Percentiles rank a stretch among this genome's conserved stretches.
Conservation (phyloP, 2,113 vertebrate genomes). For the Petroica traversi region DNA sequence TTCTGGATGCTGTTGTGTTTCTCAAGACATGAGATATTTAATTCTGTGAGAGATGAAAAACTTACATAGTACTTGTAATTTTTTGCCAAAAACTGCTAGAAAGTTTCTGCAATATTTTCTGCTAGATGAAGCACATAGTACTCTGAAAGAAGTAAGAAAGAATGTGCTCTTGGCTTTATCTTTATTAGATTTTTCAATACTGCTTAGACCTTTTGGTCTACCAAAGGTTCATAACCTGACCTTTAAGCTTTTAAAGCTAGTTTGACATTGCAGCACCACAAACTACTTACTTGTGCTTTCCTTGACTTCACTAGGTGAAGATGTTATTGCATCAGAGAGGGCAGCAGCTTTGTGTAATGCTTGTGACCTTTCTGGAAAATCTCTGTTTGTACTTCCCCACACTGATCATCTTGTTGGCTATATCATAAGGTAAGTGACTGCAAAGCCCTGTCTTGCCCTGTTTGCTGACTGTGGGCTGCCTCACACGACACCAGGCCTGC, state of each 20-base stretch:
- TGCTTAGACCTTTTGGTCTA: neutral
- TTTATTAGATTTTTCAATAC: neutral
- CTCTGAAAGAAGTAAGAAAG: neutral
- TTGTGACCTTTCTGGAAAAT: conserved; percentile 96
- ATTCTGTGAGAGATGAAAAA: neutral
- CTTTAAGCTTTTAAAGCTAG: neutral
- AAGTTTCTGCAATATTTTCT: neutral
- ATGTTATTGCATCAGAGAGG: conserved; percentile 93
- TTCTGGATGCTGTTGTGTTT: neutral
- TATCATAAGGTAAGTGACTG: conserved; percentile 87
- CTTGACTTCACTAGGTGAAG: conserved; percentile 83
- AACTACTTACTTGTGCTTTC: neutral
- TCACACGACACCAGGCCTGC: neutral
- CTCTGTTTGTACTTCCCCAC: conserved; percentile 94
- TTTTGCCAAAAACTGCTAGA: neutral
- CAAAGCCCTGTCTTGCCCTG: neutral
- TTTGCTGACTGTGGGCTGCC: accelerated
- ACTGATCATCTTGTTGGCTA: conserved; percentile 98
- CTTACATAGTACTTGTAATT: accelerated
- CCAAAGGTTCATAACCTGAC: neutral
- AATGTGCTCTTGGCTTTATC: neutral
- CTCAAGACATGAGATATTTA: neutral
- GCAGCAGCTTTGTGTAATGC: conserved; percentile 89
- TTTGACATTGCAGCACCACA: neutral
- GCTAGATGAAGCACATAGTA: neutral